These are phyloP conservation scores for Amphipyra tragopoginis DNA, from an alignment of 2,888 invertebrate genomes.

Conservation along the genomic window DNA sequence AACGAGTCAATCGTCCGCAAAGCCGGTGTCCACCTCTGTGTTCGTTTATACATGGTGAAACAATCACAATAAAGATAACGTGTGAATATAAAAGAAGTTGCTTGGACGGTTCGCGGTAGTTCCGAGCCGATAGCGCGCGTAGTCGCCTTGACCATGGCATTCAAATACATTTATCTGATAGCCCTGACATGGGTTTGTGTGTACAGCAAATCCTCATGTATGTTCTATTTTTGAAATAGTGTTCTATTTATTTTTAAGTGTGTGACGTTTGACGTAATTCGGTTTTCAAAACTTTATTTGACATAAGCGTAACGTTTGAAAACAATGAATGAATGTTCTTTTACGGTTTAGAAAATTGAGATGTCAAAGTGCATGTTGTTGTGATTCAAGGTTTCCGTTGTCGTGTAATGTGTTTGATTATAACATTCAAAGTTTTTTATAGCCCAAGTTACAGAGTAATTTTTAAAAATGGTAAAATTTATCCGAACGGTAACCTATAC, in stretches of 20 bases:
- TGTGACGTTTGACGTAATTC: constrained; percentile 13
- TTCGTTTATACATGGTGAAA: constrained; percentile 38
- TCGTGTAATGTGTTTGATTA: not conserved
- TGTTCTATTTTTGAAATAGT: constrained; percentile 60
- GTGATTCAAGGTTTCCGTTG: constrained; percentile 12
- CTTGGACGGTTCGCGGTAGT: constrained; percentile 68
- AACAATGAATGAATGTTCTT: not conserved
- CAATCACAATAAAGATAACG: constrained; percentile 66
- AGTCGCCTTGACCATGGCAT: constrained; percentile 84
- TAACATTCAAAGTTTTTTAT: not conserved
- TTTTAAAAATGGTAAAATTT: not conserved
- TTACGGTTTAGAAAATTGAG: not conserved
- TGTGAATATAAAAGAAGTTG: constrained; percentile 79
- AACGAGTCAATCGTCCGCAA: constrained; percentile 17
- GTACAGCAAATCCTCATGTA: constrained; percentile 81
- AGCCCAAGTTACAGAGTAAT: not conserved
- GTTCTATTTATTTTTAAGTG: constrained; percentile 19
- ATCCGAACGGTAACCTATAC: constrained; percentile 13
- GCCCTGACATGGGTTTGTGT: constrained; percentile 76
- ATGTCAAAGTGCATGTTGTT: constrained; percentile 15
- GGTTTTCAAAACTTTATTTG: not conserved
- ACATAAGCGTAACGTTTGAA: not conserved
- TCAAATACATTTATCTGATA: constrained; percentile 75
- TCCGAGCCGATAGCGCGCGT: constrained; percentile 72
- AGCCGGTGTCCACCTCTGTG: constrained; percentile 44